Percentiles rank a stretch among this genome's conserved stretches.
Conservation (phyloP, 2,113 vertebrate species). For the Lepus europaeus region DNA sequence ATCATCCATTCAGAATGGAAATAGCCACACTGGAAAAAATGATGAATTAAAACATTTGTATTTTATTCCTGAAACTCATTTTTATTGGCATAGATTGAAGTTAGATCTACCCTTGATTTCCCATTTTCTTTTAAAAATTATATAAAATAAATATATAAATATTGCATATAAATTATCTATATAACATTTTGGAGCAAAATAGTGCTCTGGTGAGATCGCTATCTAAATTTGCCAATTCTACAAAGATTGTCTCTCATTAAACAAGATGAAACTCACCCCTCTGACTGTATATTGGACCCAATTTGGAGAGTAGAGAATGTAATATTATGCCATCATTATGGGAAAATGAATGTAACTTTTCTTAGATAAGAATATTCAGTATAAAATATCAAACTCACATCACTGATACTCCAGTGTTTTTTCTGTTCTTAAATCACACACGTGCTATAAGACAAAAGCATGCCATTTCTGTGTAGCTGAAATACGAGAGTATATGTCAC, state of each 20-base stretch:
- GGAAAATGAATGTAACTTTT: slow-evolving; percentile 45
- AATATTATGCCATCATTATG: not conserved
- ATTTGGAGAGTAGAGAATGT: slow-evolving; percentile 4
- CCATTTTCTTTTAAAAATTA: slow-evolving; percentile 10
- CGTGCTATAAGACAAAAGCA: not conserved
- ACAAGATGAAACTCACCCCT: not conserved
- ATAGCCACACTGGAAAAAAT: not conserved
- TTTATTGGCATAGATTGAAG: not conserved
- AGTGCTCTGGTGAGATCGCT: not conserved
- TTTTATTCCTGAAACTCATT: not conserved
- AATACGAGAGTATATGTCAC: not conserved
- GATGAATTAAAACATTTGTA: not conserved
- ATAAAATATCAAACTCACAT: slow-evolving; percentile 46
- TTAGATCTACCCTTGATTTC: not conserved
- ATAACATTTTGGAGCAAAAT: slow-evolving; percentile 7
- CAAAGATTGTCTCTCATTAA: not conserved
- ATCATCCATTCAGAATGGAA: not conserved
- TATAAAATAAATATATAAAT: not conserved
- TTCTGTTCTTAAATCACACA: slow-evolving; percentile 5
- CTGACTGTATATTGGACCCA: not conserved
- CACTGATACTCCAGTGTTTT: not conserved
- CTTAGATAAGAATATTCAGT: not conserved
- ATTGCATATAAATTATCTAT: not conserved
- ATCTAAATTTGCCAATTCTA: not conserved
- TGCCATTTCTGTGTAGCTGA: not conserved